These are phyloP conservation scores for Erythrolamprus reginae DNA, from an alignment of 2,113 vertebrate genomes.

Conservation along the genomic window DNA sequence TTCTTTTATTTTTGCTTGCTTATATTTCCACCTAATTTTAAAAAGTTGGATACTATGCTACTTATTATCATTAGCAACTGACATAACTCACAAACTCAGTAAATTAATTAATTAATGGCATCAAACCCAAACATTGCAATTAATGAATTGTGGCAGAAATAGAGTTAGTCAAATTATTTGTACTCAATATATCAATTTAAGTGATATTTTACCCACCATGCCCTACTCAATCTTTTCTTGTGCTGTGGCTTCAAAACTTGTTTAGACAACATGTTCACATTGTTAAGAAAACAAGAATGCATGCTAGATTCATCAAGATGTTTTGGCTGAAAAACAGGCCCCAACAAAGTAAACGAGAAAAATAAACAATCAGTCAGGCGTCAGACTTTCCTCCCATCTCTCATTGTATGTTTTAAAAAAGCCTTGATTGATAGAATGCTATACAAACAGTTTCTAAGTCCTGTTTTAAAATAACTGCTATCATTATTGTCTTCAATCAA, in stretches of 20 bases:
- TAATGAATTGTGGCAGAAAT: not conserved
- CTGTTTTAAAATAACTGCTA: constrained; percentile 22
- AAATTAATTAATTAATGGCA: not conserved
- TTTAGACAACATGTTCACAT: not conserved
- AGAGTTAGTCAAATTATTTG: not conserved
- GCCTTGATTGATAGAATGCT: constrained; percentile 1
- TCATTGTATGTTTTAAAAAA: not conserved
- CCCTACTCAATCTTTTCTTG: not conserved
- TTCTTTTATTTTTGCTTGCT: not conserved
- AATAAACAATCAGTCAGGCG: not conserved
- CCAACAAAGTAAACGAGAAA: constrained; percentile 26
- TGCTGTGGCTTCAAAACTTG: not conserved
- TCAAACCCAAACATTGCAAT: not conserved
- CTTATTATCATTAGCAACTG: not conserved
- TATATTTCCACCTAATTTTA: not conserved
- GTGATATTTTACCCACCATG: not conserved
- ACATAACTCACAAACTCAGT: not conserved
- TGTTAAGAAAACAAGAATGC: constrained; percentile 27
- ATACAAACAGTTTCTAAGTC: constrained; percentile 2
- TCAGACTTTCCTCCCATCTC: not conserved
- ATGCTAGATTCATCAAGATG: not conserved
- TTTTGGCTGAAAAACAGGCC: constrained; percentile 16
- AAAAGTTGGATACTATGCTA: not conserved
- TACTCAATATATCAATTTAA: not conserved
- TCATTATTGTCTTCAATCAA: constrained; percentile 4